Evolutionary conservation across 2,113 vertebrate genomes (phyloP).

Genomic region (Podilymbus podiceps): DNA sequence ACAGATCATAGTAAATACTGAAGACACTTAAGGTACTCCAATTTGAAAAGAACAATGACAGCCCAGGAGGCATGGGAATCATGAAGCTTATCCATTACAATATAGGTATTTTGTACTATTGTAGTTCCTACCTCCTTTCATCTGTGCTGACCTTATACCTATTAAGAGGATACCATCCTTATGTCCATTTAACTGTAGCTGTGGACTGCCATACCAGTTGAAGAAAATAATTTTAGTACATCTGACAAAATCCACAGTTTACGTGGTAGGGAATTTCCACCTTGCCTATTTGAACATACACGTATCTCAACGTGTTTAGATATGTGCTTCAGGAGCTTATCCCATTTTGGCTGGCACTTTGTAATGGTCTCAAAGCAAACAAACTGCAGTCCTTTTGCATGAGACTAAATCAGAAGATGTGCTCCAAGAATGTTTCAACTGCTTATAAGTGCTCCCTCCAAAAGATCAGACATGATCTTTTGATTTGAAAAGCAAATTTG

Average conservation of each 20-base stretch:
- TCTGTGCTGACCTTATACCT: not conserved
- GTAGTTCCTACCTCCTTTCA: not conserved
- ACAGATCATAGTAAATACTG: not conserved
- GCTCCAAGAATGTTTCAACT: not conserved
- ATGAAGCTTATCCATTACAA: not conserved
- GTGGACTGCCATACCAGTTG: not conserved
- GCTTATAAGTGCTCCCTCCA: not conserved
- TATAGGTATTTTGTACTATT: not conserved
- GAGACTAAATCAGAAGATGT: not conserved
- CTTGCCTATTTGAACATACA: not conserved
- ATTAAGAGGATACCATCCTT: not conserved
- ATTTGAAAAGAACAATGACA: not conserved
- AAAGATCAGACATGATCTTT: not conserved
- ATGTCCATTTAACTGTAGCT: not conserved
- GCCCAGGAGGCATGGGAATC: not conserved
- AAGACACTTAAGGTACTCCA: not conserved
- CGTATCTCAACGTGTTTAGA: accelerated
- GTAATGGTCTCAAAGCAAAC: not conserved
- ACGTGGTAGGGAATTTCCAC: not conserved
- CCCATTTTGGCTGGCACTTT: not conserved
- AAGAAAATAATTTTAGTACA: not conserved
- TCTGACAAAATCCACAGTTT: not conserved
- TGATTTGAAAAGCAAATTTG: too few relatives aligned
- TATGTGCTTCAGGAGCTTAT: not conserved
- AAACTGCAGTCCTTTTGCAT: not conserved